phyloP scores from a whole-genome alignment of 2,797 vertebrate species.

The Argyrosomus regius region DNA sequence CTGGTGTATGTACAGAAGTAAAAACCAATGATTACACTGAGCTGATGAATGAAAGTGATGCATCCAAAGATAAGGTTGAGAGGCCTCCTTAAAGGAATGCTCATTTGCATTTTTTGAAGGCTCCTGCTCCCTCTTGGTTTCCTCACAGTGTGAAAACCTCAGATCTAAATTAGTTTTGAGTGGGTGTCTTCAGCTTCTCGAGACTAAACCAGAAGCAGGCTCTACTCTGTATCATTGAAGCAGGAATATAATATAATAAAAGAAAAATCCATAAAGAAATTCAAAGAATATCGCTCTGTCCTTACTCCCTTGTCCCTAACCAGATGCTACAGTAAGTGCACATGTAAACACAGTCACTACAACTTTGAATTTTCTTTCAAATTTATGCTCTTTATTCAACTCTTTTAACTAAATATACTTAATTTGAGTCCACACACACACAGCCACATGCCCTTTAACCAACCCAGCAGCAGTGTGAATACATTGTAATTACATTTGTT shows the following conservation, averaged over 20 bases:
- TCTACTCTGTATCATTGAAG: too few relatives aligned
- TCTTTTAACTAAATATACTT: neutral
- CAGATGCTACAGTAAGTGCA: too few relatives aligned
- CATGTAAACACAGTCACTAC: too few relatives aligned
- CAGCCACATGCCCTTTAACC: neutral
- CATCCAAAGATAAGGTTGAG: neutral
- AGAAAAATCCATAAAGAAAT: too few relatives aligned
- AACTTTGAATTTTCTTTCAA: neutral
- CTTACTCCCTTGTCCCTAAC: too few relatives aligned
- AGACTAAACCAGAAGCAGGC: too few relatives aligned
- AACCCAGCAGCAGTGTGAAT: neutral
- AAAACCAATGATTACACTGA: neutral
- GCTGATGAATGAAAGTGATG: neutral
- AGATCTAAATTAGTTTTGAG: too few relatives aligned
- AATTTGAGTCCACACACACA: neutral
- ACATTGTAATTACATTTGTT: neutral
- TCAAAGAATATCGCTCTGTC: too few relatives aligned
- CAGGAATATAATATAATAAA: too few relatives aligned
- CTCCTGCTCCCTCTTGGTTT: too few relatives aligned
- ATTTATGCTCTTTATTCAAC: neutral
- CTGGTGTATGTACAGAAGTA: neutral
- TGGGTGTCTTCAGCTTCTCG: too few relatives aligned
- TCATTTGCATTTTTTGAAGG: neutral
- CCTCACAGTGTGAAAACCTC: too few relatives aligned
- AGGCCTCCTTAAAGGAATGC: neutral